phyloP scores from a whole-genome alignment of 2,888 invertebrate genomes.

The Drosophila percnosoma region DNA sequence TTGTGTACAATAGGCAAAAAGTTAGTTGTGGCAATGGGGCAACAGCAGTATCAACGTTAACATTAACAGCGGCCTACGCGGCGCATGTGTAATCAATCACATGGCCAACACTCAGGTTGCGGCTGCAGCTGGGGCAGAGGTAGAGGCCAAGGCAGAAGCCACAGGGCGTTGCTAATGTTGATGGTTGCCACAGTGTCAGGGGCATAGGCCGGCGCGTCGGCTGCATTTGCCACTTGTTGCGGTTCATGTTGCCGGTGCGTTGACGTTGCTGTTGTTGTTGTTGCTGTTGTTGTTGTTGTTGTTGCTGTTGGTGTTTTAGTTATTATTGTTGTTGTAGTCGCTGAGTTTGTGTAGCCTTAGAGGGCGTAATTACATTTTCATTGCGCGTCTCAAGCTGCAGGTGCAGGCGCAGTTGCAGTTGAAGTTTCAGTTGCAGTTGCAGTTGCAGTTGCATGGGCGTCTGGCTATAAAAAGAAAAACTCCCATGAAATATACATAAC shows the following conservation, averaged over 20 bases:
- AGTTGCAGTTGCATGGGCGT: conserved; percentile 31
- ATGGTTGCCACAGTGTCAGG: conserved; percentile 72
- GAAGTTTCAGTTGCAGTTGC: conserved; percentile 25
- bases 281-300: conserved; percentile 19
- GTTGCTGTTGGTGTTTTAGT: conserved; percentile 8
- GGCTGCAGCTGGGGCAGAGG: conserved; percentile 20
- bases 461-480: conserved; percentile 31
- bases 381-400: conserved; percentile 51
- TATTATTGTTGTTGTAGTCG: conserved; percentile 13
- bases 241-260: conserved; percentile 21
- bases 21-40: conserved; percentile 43
- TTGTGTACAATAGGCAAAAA: conserved; percentile 17
- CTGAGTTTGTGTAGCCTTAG: conserved; percentile 59
- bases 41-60: conserved; percentile 47
- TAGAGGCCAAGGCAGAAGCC: conserved; percentile 63
- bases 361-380: conserved; percentile 79
- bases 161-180: conserved; percentile 70
- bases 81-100: conserved; percentile 73
- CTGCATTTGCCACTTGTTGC: conserved; percentile 52
- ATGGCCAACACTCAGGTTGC: conserved; percentile 45
- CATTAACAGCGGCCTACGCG: conserved; percentile 65
- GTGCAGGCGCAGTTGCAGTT: conserved; percentile 33
- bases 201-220: conserved; percentile 55
- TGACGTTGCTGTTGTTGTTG: conserved; percentile 5
- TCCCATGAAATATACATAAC: conserved; percentile 55